These are phyloP conservation scores for Branchellion lobata DNA, from an alignment of 2,888 invertebrate species.

Conservation along the genomic window DNA sequence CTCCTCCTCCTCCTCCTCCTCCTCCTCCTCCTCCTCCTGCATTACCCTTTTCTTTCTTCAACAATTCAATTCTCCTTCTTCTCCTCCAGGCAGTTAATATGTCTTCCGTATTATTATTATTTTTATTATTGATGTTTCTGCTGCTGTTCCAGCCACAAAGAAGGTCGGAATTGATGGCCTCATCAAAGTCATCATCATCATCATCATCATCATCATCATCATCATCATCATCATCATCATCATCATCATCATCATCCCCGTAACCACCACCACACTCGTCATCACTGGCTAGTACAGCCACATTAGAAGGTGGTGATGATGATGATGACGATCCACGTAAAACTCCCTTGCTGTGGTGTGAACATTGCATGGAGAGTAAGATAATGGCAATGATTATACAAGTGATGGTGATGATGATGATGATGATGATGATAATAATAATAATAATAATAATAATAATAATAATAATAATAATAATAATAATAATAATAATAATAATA, in stretches of 20 bases:
- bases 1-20: neutral
- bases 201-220: constrained; percentile 7
- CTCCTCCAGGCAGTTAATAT: constrained; percentile 6
- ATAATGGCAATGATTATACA: too few species aligned
- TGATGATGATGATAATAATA: too few species aligned
- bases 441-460: too few species aligned
- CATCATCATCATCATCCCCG: constrained; percentile 5
- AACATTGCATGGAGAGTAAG: too few species aligned
- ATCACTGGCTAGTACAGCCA: neutral
- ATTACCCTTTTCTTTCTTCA: neutral
- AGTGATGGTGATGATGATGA: too few species aligned
- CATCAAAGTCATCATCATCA: constrained; percentile 1
- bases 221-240: constrained; percentile 11
- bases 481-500: too few species aligned
- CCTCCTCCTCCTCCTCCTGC: neutral
- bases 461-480: too few species aligned
- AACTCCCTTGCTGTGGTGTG: too few species aligned
- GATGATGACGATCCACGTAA: neutral
- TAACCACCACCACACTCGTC: neutral
- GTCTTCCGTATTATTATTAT: too few species aligned
- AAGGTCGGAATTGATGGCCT: too few species aligned
- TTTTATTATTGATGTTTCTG: too few species aligned
- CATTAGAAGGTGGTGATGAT: neutral
- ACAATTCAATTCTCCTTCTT: neutral
- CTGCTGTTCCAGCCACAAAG: too few species aligned